Conservation (phyloP, 2,113 vertebrate species). For the human (Homo sapiens) region DNA sequence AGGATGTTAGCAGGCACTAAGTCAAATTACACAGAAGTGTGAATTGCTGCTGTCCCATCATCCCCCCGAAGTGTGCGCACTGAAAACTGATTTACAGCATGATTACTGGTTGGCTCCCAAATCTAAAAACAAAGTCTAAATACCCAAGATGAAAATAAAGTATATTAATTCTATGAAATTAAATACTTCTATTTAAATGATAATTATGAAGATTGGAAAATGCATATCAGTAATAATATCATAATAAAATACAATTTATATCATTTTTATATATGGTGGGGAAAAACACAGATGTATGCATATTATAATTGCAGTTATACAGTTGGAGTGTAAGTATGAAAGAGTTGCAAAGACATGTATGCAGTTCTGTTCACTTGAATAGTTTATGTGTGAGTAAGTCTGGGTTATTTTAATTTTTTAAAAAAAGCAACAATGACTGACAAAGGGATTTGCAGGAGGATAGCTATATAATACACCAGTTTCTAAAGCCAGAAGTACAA, state of each 20-base stretch:
- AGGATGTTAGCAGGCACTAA: neutral
- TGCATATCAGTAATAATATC: neutral
- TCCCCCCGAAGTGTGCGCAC: neutral
- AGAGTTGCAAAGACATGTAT: neutral
- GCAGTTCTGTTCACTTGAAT: neutral
- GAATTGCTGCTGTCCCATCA: neutral
- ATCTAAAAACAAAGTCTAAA: slow-evolving; percentile 1
- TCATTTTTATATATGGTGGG: neutral
- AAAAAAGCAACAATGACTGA: neutral
- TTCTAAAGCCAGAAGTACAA: slow-evolving; percentile 14
- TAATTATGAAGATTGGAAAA: neutral
- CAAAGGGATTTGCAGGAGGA: neutral
- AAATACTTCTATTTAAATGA: neutral
- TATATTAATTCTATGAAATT: neutral
- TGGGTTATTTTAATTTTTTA: neutral
- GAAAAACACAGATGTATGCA: neutral
- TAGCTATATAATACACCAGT: neutral
- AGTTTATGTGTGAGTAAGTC: neutral
- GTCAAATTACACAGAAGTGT: neutral
- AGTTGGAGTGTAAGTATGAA: too few relatives aligned
- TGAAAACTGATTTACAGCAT: neutral
- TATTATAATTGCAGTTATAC: neutral
- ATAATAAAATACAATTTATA: neutral
- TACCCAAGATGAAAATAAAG: neutral
- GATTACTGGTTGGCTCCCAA: neutral